Percentiles rank a stretch among this genome's conserved stretches.
Evolutionary conservation across 2,113 vertebrate genomes (phyloP).

Genomic region (Callaeas wilsoni): DNA sequence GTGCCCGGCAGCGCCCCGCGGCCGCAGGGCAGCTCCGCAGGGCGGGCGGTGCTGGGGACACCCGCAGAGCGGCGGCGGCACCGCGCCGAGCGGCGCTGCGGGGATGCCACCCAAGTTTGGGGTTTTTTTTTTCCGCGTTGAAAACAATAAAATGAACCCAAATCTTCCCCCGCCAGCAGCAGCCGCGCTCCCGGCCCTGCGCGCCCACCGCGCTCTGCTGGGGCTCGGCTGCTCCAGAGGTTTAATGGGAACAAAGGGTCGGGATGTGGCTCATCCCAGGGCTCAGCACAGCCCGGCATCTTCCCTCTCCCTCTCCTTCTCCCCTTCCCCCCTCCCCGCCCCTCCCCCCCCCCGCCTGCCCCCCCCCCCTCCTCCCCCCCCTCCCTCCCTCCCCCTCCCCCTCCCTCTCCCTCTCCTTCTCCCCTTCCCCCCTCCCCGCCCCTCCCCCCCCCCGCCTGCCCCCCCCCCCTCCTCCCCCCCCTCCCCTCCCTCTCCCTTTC

Average conservation of each 20-base stretch:
- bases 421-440: too few relatives aligned
- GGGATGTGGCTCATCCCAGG: neutral
- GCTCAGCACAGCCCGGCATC: neutral
- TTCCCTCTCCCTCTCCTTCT: neutral
- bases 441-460: too few relatives aligned
- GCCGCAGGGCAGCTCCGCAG: too few relatives aligned
- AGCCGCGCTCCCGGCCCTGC: neutral
- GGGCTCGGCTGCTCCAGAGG: neutral
- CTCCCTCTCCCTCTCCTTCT: too few relatives aligned
- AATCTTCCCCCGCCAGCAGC: neutral
- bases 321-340: neutral
- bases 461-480: too few relatives aligned
- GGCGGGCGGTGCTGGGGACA: too few relatives aligned
- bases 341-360: too few relatives aligned
- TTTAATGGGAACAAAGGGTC: neutral
- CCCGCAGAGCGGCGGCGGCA: neutral
- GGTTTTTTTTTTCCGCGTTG: neutral
- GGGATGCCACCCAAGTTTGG: neutral
- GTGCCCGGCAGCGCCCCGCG: too few relatives aligned
- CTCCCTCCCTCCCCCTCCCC: too few relatives aligned
- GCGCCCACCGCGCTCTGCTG: neutral
- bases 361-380: too few relatives aligned
- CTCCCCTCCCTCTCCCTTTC: neutral
- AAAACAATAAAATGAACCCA: neutral
- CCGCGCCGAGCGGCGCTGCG: neutral